Evolutionary conservation across 2,888 invertebrate species (phyloP), one percentile per base, ranked within the genome.

Genomic region (Alloplasta piceator): DNA sequence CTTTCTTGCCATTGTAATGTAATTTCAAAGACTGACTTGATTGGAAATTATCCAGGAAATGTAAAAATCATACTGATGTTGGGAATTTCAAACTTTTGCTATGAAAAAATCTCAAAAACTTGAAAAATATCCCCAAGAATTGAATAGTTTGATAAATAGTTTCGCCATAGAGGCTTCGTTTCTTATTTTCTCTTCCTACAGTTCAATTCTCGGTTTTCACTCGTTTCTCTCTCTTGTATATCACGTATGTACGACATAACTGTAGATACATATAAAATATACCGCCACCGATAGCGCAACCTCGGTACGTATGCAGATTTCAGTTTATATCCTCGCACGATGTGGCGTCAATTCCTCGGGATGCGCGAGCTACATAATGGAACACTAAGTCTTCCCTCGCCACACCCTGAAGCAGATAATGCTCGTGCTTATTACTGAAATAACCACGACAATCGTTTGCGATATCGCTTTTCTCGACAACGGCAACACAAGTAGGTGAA

Each of bases 201-300:
- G 70, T 63, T 46, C 46, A 46, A 72, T 68, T 55, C 81, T 66
- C 66, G 80, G 61, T 71, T 26, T 26, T 38, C 46, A 43, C 81
- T 78, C 70, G 26, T 26, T 71, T 70, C 74, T 56, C 55, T 14
- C 39, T 64, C 41, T 66, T 71, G 41, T 56, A 68, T 73, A 82
- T 78, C 78, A 73, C 26, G 26, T 26, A 3, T 26, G 80, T 79
- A 86, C 87, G 83, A 74, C 85, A 83, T 89, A 90, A 90, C 90
- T 89, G 89, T 89, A 26, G 26, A 89, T 87, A 86, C 83, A 87
- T 26, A 26, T 85, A 86, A 89, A 89, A 90, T 89, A 90, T 89
- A 88, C 86, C 83, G 86, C 78, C 85, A 86, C 86, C 82, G 87
- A 85, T 85, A 86, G 85, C 78, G 83, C 79, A 72, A 74, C 83